Evolutionary conservation across 92 coral and sea anemone genomes (phyloP), one percentile per base, ranked within the genome.

Genomic region (Siderastrea radians): DNA sequence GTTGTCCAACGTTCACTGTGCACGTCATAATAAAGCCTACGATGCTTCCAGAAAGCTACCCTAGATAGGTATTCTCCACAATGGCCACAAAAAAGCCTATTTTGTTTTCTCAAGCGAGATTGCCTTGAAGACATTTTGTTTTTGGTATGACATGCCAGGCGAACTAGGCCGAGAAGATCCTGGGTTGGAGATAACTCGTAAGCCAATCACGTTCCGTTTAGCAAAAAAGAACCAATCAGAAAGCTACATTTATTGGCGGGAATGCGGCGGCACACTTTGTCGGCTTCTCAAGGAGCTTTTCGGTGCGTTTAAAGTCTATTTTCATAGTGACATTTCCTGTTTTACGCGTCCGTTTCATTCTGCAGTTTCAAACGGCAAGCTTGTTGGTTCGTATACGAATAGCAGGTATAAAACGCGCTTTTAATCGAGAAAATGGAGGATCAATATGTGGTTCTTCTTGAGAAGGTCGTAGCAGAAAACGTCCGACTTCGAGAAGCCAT

Each of bases 1-100:
- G 76, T 88, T 19, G 48, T 87, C 87, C n/a, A n/a, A n/a, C n/a
- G n/a, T n/a, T n/a, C n/a, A n/a, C n/a, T n/a, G n/a, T n/a, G n/a
- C n/a, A n/a, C n/a, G n/a, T n/a, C n/a, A n/a, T n/a, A 26, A 26
- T 26, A 75, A 50, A 63, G 62, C 74, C 75, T 75, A 5, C 84
- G 87, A 60, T 88, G 92, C 58, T 75, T 82, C 92, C 88, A 88
- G 79, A 88, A 88, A 51, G 92, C 68, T 4, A 84, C 26, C 16
- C 84, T 75, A 55, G 88, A 75, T 63, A 88, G 50, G 82, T 88
- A 81, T 68, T 75, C 87, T 65, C 74, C 49, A 73, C 87, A 88
- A 62, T 88, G 84, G 49, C 91, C 91, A 65, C 87, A 88, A 65
- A 61, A 81, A 3, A 88, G 49, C 48, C 91, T 81, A 55, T 68